Evolutionary conservation across 2,797 vertebrate species (phyloP), one percentile per base, ranked within the genome.

Genomic region (Helostoma temminkii): DNA sequence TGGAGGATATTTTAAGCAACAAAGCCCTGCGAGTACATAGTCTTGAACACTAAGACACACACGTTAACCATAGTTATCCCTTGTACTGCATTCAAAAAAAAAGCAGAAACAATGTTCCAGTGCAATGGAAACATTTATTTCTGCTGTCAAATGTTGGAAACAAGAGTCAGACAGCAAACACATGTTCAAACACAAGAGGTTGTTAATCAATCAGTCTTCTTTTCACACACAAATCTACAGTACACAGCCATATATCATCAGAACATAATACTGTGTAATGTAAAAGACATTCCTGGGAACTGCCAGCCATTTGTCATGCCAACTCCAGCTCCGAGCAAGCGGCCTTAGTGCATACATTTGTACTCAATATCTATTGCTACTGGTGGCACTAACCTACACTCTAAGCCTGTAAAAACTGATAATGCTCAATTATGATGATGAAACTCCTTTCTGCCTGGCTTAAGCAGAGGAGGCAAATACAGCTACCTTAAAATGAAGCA

Each of bases 1-100:
- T 76, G 70, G 50, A 52, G 61, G 79, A 67, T 92, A 93, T 93
- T 93, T 93, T 90, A 89, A 90, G 90, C 71, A 84, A 90, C 88
- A 90, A 86, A 82, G 78, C 70, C 68, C 37, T 57, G 26, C 49
- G 41, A 82, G 83, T 86, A 60, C 49, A 52, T 66, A 66, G 56
- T 74, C 66, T 70, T 43, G 39, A 41, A 22, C 30, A 47, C 22
- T 57, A 28, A 59, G 48, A 63, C 45, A 63, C 45, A 57, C 39
- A 43, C 4, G 24, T 67, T 73, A 19, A 48, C 52, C 72, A 81
- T 71, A 83, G 67, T 41, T 34, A 56, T 59, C 74, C 34, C 72
- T 84, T 83, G 59, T 72, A 60, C 34, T 60, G 43, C 1, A 14
- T 19, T 59, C 3, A 52, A 48, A 39, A 39, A 22, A 8, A n/a